These are phyloP conservation scores for Pollimyrus isidori DNA, from an alignment of 2,113 vertebrate species.

Conservation along the genomic window DNA sequence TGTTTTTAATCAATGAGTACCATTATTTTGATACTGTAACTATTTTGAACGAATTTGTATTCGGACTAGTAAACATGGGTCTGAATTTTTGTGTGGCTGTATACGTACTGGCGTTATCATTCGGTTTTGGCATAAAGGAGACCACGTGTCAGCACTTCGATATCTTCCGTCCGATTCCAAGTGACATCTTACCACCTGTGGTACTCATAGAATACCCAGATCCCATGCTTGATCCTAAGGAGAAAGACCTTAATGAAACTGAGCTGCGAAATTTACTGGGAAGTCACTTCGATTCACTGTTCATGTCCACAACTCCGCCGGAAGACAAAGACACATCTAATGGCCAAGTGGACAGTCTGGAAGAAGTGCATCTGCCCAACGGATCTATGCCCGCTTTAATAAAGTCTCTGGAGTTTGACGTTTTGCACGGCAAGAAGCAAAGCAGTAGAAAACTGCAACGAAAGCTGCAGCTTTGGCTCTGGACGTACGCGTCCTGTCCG, in stretches of 20 bases:
- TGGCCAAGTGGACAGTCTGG: conserved; percentile 72
- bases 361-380: conserved; percentile 69
- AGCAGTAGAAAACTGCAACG: conserved; percentile 87
- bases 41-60: background rate
- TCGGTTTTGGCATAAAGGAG: conserved; percentile 66
- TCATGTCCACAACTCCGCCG: conserved; percentile 72
- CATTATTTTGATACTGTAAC: background rate
- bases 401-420: conserved; percentile 82
- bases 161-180: conserved; percentile 89
- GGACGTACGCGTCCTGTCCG: conserved; percentile 90
- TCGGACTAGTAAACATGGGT: background rate
- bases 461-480: conserved; percentile 93
- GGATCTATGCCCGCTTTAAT: conserved; percentile 86
- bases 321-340: conserved; percentile 69
- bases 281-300: conserved; percentile 79
- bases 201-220: conserved; percentile 91
- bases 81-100: conserved; percentile 54
- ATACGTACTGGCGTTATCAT: conserved; percentile 71
- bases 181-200: conserved; percentile 88
- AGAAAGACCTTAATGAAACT: conserved; percentile 92
- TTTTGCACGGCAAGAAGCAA: conserved; percentile 75
- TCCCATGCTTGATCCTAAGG: conserved; percentile 85
- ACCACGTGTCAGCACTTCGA: conserved; percentile 84
- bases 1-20: background rate
- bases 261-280: conserved; percentile 78